Evolutionary conservation across 2,888 invertebrate species (phyloP).

Genomic region (Lysandra bellargus): DNA sequence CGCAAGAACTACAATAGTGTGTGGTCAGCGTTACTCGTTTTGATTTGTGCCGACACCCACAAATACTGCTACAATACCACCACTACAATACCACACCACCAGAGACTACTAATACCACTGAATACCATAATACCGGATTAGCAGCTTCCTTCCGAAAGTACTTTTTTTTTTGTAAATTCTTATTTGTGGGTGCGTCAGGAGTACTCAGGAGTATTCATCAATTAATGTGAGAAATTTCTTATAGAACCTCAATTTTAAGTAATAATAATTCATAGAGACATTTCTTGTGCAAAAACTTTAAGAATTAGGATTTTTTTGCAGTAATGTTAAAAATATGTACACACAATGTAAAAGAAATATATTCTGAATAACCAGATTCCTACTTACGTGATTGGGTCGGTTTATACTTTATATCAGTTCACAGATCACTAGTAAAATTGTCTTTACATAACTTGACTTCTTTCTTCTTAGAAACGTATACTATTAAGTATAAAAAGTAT

Average conservation of each 20-base stretch:
- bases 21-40: constrained; percentile 25
- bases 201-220: not conserved
- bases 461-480: too few species aligned
- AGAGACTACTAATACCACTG: not conserved
- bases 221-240: not conserved
- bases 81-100: constrained; percentile 2
- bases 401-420: too few species aligned
- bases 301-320: not conserved
- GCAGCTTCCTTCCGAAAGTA: constrained; percentile 8
- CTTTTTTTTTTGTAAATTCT: not conserved
- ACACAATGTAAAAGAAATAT: too few species aligned
- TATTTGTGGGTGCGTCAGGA: not conserved
- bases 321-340: not conserved
- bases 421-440: too few species aligned
- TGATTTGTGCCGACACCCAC: constrained; percentile 30
- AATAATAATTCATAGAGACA: not conserved
- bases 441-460: too few species aligned
- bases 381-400: too few species aligned
- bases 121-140: constrained; percentile 13
- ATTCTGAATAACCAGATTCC: too few species aligned
- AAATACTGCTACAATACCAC: constrained; percentile 18
- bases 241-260: not conserved
- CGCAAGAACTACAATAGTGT: constrained; percentile 1
- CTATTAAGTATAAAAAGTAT: too few species aligned
- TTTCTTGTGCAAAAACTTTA: too few species aligned